Base-by-base conservation (phyloP, 2,797 vertebrate species). In the Urophycis tenuis region DNA sequence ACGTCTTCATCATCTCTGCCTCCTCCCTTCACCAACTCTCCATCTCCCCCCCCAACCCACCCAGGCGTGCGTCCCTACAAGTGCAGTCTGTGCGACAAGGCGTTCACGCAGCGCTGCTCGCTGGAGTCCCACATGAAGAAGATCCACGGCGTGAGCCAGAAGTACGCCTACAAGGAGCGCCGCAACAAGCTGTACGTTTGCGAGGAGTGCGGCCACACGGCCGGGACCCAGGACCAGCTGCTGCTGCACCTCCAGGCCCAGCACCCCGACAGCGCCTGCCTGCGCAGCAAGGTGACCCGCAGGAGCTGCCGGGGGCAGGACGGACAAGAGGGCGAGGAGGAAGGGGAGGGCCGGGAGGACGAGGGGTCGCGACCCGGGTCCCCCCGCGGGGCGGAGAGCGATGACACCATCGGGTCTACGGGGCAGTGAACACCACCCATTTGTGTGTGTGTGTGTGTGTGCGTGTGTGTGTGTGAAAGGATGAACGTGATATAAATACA, bases 111-210 rank as follows among this genome's bases (percentile, higher is more conserved):
- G 89, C 96, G 96, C 90, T 97, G 96, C 91, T 98, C 96, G 0
- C 91, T 98, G 35, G 96, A 97, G 91, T 98, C 96, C 0, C 96
- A 97, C 90, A 94, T 96, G 91, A 96, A 95, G 90, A 98, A 97
- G 92, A 97, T 98, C 88, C 96, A 98, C 15, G 93, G 94, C 0
- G 92, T 97, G 80, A 93, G 93, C 7, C 94, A 96, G 86, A 93
- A 95, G 78, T 98, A 97, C 1, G 96, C 95, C 10, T 98, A 96
- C 92, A 98, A 97, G 85, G 96, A 98, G 87, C 94, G 96, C 0
- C 94, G 96, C 45, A 96, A 94, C 91, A 98, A 98, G 92, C 95
- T 98, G 29, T 98, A 96, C 72, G 96, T 98, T 35, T 98, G 96
- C 14, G 96, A 98, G 88, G 96, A 98, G 81, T 98, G 96, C 4